Evolutionary conservation across 2,888 invertebrate species (phyloP).

Genomic region (Synergus laeviventris): DNA sequence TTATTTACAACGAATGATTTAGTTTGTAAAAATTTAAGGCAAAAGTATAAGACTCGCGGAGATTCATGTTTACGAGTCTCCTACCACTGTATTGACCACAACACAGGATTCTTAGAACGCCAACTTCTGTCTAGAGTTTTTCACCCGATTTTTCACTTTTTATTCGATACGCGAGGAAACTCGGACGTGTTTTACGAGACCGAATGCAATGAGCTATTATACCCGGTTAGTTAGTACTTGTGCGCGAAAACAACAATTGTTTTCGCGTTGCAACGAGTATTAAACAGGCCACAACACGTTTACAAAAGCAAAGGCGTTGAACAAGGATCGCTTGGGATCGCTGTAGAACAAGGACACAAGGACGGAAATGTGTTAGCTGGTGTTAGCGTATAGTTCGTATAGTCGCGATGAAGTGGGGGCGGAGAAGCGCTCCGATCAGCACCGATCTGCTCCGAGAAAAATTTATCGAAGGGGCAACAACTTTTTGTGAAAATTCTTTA

Average conservation of each 20-base stretch:
- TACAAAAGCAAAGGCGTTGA: slow-evolving; percentile 2
- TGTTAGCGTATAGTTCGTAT: too few relatives aligned
- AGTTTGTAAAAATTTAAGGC: neutral
- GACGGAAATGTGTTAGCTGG: slow-evolving; percentile 25
- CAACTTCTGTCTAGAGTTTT: slow-evolving; percentile 25
- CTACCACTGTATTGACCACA: slow-evolving; percentile 40
- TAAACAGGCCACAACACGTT: slow-evolving; percentile 26
- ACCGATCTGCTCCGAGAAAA: slow-evolving; percentile 6
- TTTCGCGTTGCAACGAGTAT: slow-evolving; percentile 46
- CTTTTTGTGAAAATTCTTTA: neutral
- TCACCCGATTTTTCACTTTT: neutral
- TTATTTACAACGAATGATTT: slow-evolving; percentile 1
- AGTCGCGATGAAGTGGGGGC: too few relatives aligned
- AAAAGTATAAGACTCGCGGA: neutral
- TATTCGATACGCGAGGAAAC: neutral
- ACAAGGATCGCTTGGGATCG: slow-evolving; percentile 15
- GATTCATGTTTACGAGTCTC: slow-evolving; percentile 42
- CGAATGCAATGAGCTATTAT: neutral
- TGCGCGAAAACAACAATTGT: slow-evolving; percentile 47
- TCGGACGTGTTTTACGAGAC: neutral
- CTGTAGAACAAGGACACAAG: slow-evolving; percentile 24
- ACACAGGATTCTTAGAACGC: slow-evolving; percentile 38
- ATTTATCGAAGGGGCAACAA: slow-evolving; percentile 21
- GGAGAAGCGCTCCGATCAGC: too few relatives aligned
- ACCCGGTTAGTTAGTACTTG: slow-evolving; percentile 16